These are phyloP conservation scores for Cacajao melanocephalus DNA, from an alignment of 2,797 vertebrate species.

Conservation along the genomic window DNA sequence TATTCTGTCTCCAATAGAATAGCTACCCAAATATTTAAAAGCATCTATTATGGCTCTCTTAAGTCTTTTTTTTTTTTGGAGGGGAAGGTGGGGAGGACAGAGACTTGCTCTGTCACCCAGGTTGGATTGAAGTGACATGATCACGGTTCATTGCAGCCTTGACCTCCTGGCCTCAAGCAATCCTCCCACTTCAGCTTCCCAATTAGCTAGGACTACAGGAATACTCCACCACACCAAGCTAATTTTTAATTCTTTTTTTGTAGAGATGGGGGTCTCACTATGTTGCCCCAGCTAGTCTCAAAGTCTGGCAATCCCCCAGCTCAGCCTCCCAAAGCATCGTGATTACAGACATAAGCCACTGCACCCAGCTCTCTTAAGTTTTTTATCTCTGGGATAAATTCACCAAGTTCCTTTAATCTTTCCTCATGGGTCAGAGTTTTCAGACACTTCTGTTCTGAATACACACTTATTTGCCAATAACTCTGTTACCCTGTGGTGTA, in stretches of 20 bases:
- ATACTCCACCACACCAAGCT: not conserved
- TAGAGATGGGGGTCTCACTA: not conserved
- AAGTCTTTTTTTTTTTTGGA: not conserved
- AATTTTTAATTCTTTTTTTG: not conserved
- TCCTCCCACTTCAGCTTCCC: not conserved
- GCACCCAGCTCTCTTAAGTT: not conserved
- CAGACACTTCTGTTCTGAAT: not conserved
- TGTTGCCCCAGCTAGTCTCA: not conserved
- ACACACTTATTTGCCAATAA: not conserved
- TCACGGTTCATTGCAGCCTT: not conserved
- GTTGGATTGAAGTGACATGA: not conserved
- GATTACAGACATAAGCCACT: not conserved
- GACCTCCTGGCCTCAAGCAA: not conserved
- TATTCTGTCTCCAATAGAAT: not conserved
- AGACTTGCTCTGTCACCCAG: not conserved
- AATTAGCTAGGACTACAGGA: not conserved
- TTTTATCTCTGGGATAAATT: not conserved
- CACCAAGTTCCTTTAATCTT: not conserved
- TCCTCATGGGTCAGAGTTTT: not conserved
- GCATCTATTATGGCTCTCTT: not conserved
- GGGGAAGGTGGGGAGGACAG: not conserved
- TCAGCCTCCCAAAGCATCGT: not conserved
- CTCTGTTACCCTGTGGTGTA: not conserved
- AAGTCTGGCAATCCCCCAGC: not conserved
- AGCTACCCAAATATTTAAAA: slow-evolving; percentile 50